Conservation (phyloP, 2,888 invertebrate genomes). For the Leptura quadrifasciata region DNA sequence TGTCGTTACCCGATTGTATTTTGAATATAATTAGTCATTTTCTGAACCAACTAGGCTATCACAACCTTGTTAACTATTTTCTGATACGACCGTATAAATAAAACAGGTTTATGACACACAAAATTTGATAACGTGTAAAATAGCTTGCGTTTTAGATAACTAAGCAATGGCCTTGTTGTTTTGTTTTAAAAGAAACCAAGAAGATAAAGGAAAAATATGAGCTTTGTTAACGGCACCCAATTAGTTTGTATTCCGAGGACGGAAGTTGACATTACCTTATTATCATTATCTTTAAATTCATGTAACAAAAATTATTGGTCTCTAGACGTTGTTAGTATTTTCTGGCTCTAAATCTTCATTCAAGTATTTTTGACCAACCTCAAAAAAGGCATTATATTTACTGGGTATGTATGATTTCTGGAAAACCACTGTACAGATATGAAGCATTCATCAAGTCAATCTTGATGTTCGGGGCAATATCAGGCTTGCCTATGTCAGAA, state of each 20-base stretch:
- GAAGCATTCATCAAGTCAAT: no score
- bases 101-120: conserved; percentile 15
- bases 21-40: conserved; percentile 44
- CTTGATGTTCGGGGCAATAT: no score
- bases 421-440: no score
- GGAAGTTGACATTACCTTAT: no score
- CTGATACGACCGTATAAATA: conserved; percentile 11
- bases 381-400: no score
- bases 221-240: neutral
- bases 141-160: conserved; percentile 4
- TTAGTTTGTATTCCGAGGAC: neutral
- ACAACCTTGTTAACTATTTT: conserved; percentile 36
- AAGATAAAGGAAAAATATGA: neutral
- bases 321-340: no score
- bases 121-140: conserved; percentile 10
- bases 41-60: conserved; percentile 38
- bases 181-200: neutral
- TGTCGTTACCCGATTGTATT: conserved; percentile 46
- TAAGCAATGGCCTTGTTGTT: neutral
- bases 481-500: no score
- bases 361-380: no score
- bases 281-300: no score
- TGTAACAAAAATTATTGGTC: no score
- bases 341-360: no score
- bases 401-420: no score